Conservation (phyloP, 2,113 vertebrate genomes). For the Petromus typicus region DNA sequence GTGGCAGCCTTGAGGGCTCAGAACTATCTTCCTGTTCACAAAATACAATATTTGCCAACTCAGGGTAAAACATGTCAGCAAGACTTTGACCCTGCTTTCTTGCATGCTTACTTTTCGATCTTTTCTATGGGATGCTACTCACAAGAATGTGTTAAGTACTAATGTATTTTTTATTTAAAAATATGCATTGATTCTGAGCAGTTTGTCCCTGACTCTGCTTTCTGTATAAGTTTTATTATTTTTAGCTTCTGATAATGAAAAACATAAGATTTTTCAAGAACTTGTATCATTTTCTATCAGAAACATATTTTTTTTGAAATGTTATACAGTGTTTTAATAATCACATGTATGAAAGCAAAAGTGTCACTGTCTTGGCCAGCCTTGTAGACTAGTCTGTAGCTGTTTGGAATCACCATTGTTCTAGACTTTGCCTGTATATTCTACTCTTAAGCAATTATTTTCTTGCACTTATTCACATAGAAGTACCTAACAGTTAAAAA, state of each 20-base stretch:
- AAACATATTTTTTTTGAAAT: not conserved
- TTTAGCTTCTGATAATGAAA: conserved; percentile 15
- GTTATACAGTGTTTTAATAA: not conserved
- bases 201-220: not conserved
- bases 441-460: not conserved
- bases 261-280: conserved; percentile 30
- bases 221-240: not conserved
- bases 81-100: not conserved
- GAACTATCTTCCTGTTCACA: not conserved
- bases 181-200: conserved; percentile 31
- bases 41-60: not conserved
- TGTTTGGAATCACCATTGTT: not conserved
- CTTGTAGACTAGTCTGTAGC: not conserved
- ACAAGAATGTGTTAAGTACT: not conserved
- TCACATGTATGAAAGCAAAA: not conserved
- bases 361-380: not conserved
- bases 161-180: conserved; percentile 20
- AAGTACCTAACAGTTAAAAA: not conserved
- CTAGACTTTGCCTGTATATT: not conserved
- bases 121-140: not conserved
- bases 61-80: not conserved
- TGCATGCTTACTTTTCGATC: not conserved
- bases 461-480: not conserved
- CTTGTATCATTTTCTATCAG: not conserved
- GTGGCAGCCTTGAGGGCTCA: not conserved